Conservation (phyloP, 2,888 invertebrate genomes). For the Pecten maximus region DNA sequence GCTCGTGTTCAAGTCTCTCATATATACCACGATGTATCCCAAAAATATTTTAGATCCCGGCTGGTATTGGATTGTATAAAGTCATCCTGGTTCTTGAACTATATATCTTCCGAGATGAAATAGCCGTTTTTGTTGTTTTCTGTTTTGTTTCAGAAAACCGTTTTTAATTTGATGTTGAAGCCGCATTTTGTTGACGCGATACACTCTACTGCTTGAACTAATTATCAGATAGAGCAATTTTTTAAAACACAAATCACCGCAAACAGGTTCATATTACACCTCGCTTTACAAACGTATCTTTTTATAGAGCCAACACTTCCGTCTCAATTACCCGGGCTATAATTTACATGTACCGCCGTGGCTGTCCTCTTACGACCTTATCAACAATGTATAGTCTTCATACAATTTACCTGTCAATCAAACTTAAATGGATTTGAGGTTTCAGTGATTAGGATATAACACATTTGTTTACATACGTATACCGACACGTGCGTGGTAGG, state of each 20-base stretch:
- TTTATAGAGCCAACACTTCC: neutral
- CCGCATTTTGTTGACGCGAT: neutral
- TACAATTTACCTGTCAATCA: neutral
- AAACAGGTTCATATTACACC: neutral
- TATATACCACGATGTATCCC: no score
- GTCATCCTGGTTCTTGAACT: no score
- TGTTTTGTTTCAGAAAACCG: no score
- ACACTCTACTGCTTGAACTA: neutral
- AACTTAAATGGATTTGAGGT: neutral
- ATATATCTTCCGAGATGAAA: no score
- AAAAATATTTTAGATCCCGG: no score
- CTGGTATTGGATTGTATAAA: no score
- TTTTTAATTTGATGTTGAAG: no score
- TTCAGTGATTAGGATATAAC: neutral
- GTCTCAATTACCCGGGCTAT: neutral
- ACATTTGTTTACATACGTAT: neutral
- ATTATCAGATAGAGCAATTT: neutral
- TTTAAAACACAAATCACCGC: neutral
- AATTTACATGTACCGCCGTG: neutral
- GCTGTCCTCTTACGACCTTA: neutral
- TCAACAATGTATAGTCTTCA: neutral
- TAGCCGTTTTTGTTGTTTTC: no score
- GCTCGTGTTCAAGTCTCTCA: no score
- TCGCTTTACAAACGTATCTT: neutral
- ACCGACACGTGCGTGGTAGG: neutral